These are phyloP conservation scores for Tenthredo scrophulariae DNA, from an alignment of 2,888 invertebrate species.

Conservation along the genomic window DNA sequence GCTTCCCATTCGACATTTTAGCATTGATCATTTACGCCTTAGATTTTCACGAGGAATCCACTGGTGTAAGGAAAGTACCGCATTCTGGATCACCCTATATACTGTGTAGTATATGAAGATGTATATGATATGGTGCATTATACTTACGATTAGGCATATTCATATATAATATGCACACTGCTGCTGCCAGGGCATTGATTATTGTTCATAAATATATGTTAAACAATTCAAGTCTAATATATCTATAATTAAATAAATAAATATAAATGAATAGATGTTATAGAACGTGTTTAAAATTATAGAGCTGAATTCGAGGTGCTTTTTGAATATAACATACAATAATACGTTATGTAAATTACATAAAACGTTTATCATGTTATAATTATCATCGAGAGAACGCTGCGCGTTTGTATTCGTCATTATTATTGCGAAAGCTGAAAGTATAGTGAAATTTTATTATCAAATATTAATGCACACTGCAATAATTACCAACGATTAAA, in stretches of 20 bases:
- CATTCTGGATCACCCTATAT: too few species aligned
- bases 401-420: not conserved
- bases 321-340: not conserved
- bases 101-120: not conserved
- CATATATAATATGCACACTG: not conserved
- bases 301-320: conserved; percentile 43
- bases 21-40: too few species aligned
- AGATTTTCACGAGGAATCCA: too few species aligned
- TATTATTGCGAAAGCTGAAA: not conserved
- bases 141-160: not conserved
- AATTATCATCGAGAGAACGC: not conserved
- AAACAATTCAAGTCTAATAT: not conserved
- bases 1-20: too few species aligned
- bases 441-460: not conserved
- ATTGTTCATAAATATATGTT: not conserved
- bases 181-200: conserved; percentile 11
- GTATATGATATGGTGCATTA: not conserved
- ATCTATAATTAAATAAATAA: not conserved
- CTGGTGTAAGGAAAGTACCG: too few species aligned
- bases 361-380: not conserved
- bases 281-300: conserved; percentile 13
- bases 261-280: not conserved
- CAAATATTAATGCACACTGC: not conserved
- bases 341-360: conserved; percentile 13
- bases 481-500: not conserved